Evolutionary conservation across 1,140 invertebrate genomes (phyloP), one percentile per base, ranked within the genome.

Genomic region (Wiebesia pumilae): DNA sequence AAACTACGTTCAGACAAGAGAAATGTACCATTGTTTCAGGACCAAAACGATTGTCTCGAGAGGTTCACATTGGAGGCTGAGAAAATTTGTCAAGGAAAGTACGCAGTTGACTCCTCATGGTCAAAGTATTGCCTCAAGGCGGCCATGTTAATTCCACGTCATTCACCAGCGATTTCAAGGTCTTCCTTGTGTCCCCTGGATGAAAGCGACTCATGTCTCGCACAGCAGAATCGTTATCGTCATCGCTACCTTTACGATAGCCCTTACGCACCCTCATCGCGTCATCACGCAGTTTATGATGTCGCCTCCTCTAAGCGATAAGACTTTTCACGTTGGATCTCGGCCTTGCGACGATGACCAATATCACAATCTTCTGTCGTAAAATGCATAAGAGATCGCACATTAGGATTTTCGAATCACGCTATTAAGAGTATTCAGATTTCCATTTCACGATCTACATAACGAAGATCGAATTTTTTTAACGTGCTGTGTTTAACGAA

Each of bases 171-270:
- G 0, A 21, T 86, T 7, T 30, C 78, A 1, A 43, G 81, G 14
- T 75, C 81, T 24, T 51, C 87, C 3, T 81, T 90, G 0, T 92
- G 91, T 62, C 88, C 86, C 38, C 14, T 86, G 1, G 85, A 85
- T 0, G 88, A 62, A 2, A 85, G 33, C 27, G 89, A 90, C 4
- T 87, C 87, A 24, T 91, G 91, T n/a, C 62, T 91, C 16, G 84
- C 86, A 14, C 89, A 88, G 21, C 75, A 88, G 33, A 88, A 86
- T 51, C 89, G 84, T n/a, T 90, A 90, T 65, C 54, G 58, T n/a
- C 77, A 85, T 30, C 84, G 33, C 10, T 84, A 84, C 81, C 85
- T 86, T 10, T 69, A 86, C 35, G 81, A 83, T 35, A 54, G 81
- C 78, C 81, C 78, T 16, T 67, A 80, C 40, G 87, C 51, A 47